Conservation (phyloP, 2,113 vertebrate species). For the Rhea americana region DNA sequence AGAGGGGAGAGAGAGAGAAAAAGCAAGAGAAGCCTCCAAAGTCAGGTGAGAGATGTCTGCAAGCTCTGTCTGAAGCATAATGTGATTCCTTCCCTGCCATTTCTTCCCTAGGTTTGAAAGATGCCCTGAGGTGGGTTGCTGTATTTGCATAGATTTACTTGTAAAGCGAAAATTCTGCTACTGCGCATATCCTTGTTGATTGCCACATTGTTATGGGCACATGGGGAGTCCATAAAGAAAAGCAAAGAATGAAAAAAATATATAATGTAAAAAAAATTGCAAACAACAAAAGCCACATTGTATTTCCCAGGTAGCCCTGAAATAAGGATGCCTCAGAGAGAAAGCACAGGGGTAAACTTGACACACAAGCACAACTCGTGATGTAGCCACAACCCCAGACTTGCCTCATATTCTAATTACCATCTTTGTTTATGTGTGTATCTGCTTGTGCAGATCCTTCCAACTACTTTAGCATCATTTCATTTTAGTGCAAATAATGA, state of each 20-base stretch:
- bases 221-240: not conserved
- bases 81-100: not conserved
- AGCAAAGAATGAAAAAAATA: not conserved
- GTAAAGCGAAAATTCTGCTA: not conserved
- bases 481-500: not conserved
- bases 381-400: not conserved
- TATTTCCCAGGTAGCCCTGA: not conserved
- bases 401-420: not conserved
- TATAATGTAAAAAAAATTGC: not conserved
- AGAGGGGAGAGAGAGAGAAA: not conserved
- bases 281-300: not conserved
- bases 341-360: not conserved
- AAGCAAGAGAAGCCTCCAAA: not conserved
- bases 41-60: not conserved
- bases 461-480: not conserved
- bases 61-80: not conserved
- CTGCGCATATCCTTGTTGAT: not conserved
- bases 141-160: constrained; percentile 32
- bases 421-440: not conserved
- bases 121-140: not conserved
- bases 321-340: not conserved
- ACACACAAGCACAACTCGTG: not conserved
- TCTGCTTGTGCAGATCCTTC: not conserved
- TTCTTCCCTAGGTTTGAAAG: not conserved
- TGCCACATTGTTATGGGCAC: constrained; percentile 17